A percentile compares a stretch with the other conserved stretches of the same genome.
Conservation (phyloP, 2,888 invertebrate species). For the Loripinus fragilis region DNA sequence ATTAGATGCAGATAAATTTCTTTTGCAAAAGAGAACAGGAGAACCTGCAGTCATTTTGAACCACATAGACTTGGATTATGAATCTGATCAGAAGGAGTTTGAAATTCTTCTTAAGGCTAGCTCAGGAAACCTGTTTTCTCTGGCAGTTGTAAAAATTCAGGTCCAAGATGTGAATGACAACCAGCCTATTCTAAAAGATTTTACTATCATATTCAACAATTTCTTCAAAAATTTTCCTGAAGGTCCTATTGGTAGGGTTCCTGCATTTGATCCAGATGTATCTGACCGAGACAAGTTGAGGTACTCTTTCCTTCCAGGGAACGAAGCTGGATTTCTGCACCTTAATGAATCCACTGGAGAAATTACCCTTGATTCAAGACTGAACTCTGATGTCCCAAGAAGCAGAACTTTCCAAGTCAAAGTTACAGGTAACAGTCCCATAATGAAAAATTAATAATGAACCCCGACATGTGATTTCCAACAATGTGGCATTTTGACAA, state of each 20-base stretch:
- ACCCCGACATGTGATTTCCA: too few relatives aligned
- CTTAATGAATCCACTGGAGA: slow-evolving; percentile 93
- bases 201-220: slow-evolving; percentile 96
- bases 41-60: slow-evolving; percentile 93
- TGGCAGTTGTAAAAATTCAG: slow-evolving; percentile 93
- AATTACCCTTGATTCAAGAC: slow-evolving; percentile 93
- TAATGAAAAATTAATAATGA: too few relatives aligned
- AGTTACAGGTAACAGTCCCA: slow-evolving; percentile 91
- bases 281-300: slow-evolving; percentile 89
- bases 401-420: slow-evolving; percentile 96
- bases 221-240: slow-evolving; percentile 96
- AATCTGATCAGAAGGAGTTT: slow-evolving; percentile 95
- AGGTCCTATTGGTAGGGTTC: slow-evolving; percentile 95
- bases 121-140: slow-evolving; percentile 94
- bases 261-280: slow-evolving; percentile 97
- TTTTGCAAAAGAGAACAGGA: slow-evolving; percentile 86
- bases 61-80: slow-evolving; percentile 96
- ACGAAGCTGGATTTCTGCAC: slow-evolving; percentile 94
- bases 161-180: slow-evolving; percentile 98
- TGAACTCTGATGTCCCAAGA: slow-evolving; percentile 97
- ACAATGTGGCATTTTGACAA: too few relatives aligned
- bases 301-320: slow-evolving; percentile 94
- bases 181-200: slow-evolving; percentile 95
- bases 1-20: slow-evolving; percentile 92
- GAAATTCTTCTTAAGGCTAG: slow-evolving; percentile 95